phyloP scores from a whole-genome alignment of 2,113 vertebrate genomes.

The Oreochromis niloticus region DNA sequence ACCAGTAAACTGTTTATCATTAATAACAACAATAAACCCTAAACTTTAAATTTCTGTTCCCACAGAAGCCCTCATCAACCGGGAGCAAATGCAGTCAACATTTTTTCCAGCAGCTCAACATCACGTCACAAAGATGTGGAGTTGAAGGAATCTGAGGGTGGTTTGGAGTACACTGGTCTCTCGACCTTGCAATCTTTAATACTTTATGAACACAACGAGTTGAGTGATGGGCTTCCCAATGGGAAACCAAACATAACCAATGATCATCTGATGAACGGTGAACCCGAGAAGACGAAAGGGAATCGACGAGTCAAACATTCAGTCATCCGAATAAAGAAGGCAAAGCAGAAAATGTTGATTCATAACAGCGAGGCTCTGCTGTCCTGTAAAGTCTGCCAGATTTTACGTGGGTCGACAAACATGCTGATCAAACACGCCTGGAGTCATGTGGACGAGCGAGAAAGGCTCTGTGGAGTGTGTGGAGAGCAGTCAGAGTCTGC shows the following conservation, averaged over 20 bases:
- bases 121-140: not conserved
- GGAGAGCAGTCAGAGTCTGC: not conserved
- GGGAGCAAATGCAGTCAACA: not conserved
- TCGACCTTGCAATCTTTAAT: not conserved
- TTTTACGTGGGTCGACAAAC: not conserved
- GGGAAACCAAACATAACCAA: not conserved
- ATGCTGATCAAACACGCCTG: slow-evolving; percentile 15
- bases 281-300: not conserved
- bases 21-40: not conserved
- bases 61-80: not conserved
- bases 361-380: not conserved
- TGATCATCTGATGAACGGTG: not conserved
- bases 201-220: not conserved
- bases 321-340: not conserved
- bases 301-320: not conserved
- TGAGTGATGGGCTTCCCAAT: not conserved
- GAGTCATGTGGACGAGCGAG: not conserved
- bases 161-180: not conserved
- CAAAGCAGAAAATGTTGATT: not conserved
- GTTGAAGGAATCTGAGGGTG: not conserved
- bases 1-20: not conserved
- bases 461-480: slow-evolving; percentile 1
- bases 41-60: not conserved
- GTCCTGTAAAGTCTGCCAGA: slow-evolving; percentile 1
- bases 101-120: not conserved